A percentile compares a stretch with the other conserved stretches of the same genome.
Conservation (phyloP, 2,113 vertebrate species). For the Ellobius talpinus region DNA sequence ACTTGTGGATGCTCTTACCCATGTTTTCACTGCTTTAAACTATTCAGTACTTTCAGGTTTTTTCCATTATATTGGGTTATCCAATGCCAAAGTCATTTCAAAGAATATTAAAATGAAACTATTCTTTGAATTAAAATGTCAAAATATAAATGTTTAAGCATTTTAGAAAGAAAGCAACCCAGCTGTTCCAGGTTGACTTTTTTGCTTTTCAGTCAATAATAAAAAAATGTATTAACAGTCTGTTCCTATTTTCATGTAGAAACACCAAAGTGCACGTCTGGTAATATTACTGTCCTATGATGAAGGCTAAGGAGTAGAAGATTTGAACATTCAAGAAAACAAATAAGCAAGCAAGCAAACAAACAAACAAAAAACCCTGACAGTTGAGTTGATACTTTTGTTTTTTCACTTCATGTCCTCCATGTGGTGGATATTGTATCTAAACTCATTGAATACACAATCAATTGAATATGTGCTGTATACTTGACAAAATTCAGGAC, state of each 20-base stretch:
- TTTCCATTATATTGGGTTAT: background rate
- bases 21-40: constrained; percentile 32
- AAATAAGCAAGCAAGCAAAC: background rate
- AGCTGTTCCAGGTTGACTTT: background rate
- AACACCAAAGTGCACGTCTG: background rate
- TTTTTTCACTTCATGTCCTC: background rate
- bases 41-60: constrained; percentile 28
- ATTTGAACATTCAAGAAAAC: background rate
- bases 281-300: background rate
- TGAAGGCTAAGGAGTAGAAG: background rate
- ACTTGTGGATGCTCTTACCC: background rate
- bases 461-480: background rate
- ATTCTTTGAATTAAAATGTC: background rate
- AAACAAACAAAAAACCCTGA: background rate
- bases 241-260: constrained; percentile 7
- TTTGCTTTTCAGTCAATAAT: background rate
- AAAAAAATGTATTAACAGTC: background rate
- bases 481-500: background rate
- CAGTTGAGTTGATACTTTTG: background rate
- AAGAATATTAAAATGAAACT: background rate
- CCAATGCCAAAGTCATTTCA: constrained; percentile 51
- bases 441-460: background rate
- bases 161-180: constrained; percentile 35
- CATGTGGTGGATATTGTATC: background rate
- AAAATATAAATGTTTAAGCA: constrained; percentile 41